These are phyloP conservation scores for Acropora tenuis DNA, from an alignment of 64 coral and sea anemone species.

Conservation along the genomic window DNA sequence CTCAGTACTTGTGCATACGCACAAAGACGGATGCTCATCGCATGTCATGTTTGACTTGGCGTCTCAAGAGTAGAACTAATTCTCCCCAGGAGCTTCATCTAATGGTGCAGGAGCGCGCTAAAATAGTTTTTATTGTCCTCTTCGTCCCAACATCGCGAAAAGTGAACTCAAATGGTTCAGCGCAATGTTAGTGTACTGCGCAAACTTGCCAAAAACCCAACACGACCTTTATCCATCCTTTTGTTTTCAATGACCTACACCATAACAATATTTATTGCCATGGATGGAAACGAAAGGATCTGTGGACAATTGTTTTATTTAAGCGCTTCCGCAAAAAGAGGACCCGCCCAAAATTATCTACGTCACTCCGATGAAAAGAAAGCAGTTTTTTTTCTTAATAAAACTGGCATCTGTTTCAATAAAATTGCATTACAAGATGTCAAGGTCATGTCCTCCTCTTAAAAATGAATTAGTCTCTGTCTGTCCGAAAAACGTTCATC, in stretches of 20 bases:
- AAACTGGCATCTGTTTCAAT: too few relatives aligned
- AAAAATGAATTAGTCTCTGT: too few relatives aligned
- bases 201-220: slow-evolving; percentile 9
- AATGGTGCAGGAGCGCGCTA: neutral
- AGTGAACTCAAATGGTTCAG: slow-evolving; percentile 30
- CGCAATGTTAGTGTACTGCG: slow-evolving; percentile 21
- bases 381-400: too few relatives aligned
- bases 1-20: too few relatives aligned
- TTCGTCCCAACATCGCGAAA: slow-evolving; percentile 32
- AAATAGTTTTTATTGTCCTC: neutral
- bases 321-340: neutral
- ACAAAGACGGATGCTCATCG: neutral
- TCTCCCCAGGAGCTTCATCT: neutral
- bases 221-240: slow-evolving; percentile 35
- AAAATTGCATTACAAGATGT: too few relatives aligned
- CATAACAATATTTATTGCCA: neutral
- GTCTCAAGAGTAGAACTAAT: neutral
- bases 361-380: too few relatives aligned
- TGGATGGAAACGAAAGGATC: neutral
- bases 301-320: neutral
- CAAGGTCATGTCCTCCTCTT: too few relatives aligned
- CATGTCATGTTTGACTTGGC: neutral
- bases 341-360: neutral
- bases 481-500: too few relatives aligned
- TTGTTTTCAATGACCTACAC: neutral